Percentiles rank a stretch among this genome's conserved stretches.
Evolutionary conservation across 2,113 vertebrate genomes (phyloP).

Genomic region (Psophia crepitans): DNA sequence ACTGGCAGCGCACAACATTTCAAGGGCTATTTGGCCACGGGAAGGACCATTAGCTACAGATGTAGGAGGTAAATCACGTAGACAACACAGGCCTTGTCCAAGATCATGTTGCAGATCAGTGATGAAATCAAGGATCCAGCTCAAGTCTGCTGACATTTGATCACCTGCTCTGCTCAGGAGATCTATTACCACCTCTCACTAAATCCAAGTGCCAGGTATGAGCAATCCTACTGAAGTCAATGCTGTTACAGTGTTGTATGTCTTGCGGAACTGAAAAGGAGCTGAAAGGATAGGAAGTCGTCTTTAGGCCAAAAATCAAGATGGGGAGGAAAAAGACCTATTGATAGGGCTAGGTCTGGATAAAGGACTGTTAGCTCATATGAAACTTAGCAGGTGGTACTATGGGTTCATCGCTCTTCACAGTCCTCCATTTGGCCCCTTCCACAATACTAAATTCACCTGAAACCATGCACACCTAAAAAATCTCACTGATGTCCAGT

Average conservation of each 20-base stretch:
- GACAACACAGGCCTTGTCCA: not conserved
- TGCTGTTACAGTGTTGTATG: accelerated
- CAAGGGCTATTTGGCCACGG: not conserved
- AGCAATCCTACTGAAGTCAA: not conserved
- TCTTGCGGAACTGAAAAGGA: not conserved
- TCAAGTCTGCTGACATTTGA: not conserved
- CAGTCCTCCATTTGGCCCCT: not conserved
- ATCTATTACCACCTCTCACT: not conserved
- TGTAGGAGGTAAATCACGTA: not conserved
- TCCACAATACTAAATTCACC: not conserved
- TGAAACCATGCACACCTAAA: not conserved
- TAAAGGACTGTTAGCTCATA: not conserved
- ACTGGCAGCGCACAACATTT: not conserved
- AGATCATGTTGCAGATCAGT: not conserved
- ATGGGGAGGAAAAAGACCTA: not conserved
- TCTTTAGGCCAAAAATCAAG: not conserved
- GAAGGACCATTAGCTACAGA: constrained; percentile 21
- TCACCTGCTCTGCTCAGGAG: not conserved
- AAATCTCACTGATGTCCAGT: not conserved
- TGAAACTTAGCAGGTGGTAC: not conserved
- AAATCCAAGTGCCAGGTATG: not conserved
- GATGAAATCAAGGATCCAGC: not conserved
- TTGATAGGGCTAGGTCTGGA: not conserved
- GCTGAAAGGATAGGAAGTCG: not conserved
- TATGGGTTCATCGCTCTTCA: not conserved